Percentiles rank a stretch among this genome's conserved stretches.
Evolutionary conservation across 2,888 invertebrate species (phyloP).

Genomic region (Eubasilissa splendida): DNA sequence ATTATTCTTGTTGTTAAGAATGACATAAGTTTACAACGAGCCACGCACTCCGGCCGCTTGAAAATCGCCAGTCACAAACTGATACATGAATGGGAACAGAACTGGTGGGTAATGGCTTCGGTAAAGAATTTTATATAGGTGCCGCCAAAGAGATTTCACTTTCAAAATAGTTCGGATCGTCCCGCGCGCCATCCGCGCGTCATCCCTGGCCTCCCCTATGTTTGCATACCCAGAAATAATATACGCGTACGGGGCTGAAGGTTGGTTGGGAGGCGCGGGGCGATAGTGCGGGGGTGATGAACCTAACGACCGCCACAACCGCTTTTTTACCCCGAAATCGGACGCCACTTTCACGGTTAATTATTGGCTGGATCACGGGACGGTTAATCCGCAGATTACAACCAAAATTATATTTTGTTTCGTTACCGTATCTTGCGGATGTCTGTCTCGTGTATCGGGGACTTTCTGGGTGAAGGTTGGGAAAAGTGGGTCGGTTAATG

Average conservation of each 20-base stretch:
- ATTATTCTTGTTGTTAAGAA: too few species aligned
- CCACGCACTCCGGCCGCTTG: too few species aligned
- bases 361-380: slow-evolving; percentile 34
- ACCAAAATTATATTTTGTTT: slow-evolving; percentile 27
- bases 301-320: slow-evolving; percentile 47
- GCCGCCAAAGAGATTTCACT: too few species aligned
- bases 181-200: neutral
- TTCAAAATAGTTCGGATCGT: neutral
- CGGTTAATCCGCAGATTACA: slow-evolving; percentile 35
- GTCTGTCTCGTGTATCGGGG: slow-evolving; percentile 21
- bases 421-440: slow-evolving; percentile 29
- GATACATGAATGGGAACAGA: too few species aligned
- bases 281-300: slow-evolving; percentile 52
- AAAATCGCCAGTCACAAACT: too few species aligned
- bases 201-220: neutral
- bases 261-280: slow-evolving; percentile 1
- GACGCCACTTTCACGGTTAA: slow-evolving; percentile 47
- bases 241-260: neutral
- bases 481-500: slow-evolving; percentile 16
- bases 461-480: slow-evolving; percentile 26
- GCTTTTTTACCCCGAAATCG: slow-evolving; percentile 48
- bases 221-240: slow-evolving; percentile 26
- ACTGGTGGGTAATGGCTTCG: too few species aligned
- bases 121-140: too few species aligned
- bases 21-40: too few species aligned